A percentile compares a stretch with the other conserved stretches of the same genome.
phyloP scores from a whole-genome alignment of 2,113 vertebrate genomes.

The Cichladusa arquata region DNA sequence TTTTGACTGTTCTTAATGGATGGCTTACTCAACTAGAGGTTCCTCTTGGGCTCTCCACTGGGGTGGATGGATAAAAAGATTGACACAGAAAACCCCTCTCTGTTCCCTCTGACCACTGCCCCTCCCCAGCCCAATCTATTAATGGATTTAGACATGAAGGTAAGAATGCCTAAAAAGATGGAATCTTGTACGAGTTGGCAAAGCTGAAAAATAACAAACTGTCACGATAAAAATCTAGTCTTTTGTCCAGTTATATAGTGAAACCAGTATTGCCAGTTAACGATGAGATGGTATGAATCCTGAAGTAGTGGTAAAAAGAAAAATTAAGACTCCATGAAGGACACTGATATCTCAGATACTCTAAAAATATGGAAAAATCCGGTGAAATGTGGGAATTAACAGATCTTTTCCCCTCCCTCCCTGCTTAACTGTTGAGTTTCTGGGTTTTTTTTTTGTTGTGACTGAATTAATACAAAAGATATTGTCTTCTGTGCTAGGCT shows the following conservation, averaged over 20 bases:
- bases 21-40: neutral
- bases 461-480: neutral
- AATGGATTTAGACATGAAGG: neutral
- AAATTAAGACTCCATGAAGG: neutral
- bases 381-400: neutral
- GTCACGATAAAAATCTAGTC: neutral
- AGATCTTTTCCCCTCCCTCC: rapidly evolving
- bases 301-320: neutral
- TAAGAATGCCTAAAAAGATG: neutral
- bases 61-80: neutral
- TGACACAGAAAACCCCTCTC: rapidly evolving
- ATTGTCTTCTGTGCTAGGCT: neutral
- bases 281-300: neutral
- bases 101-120: neutral
- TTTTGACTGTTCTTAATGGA: neutral
- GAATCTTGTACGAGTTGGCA: neutral
- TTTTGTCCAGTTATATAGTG: neutral
- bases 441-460: neutral
- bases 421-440: neutral
- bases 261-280: neutral
- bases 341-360: neutral
- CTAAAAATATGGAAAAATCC: neutral
- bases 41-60: neutral
- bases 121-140: rapidly evolving
- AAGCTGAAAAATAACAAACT: neutral